These are phyloP conservation scores for Chrysolina haemoptera DNA, from an alignment of 2,888 invertebrate genomes.

Conservation along the genomic window DNA sequence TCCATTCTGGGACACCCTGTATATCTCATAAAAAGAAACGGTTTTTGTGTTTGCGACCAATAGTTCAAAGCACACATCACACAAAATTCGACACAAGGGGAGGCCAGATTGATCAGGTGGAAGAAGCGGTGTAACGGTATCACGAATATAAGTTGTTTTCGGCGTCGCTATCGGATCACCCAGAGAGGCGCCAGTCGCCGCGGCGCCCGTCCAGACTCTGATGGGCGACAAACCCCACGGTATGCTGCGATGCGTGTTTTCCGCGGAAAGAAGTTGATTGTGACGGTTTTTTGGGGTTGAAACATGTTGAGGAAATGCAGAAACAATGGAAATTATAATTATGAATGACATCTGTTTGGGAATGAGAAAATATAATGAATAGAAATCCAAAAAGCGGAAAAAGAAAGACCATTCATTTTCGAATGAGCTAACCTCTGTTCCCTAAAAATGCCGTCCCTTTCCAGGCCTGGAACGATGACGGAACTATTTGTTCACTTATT, in stretches of 20 bases:
- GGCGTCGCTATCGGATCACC: conserved; percentile 6
- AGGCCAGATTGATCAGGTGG: conserved; percentile 15
- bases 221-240: conserved; percentile 49
- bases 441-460: no score
- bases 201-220: conserved; percentile 57
- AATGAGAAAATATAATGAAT: no score
- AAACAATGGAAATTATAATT: background rate
- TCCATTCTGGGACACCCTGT: no score
- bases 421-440: no score
- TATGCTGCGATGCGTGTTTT: conserved; percentile 12
- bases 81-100: background rate
- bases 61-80: no score
- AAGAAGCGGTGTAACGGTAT: conserved; percentile 21
- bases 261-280: background rate
- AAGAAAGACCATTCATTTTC: no score
- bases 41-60: no score
- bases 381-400: no score
- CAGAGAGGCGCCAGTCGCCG: conserved; percentile 55
- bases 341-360: background rate
- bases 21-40: no score
- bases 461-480: no score
- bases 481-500: no score
- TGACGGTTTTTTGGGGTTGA: background rate
- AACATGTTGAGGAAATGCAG: background rate
- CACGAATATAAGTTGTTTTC: conserved; percentile 13